Evolutionary conservation across 2,113 vertebrate species (phyloP).

Genomic region (Cochlearius cochlearius): DNA sequence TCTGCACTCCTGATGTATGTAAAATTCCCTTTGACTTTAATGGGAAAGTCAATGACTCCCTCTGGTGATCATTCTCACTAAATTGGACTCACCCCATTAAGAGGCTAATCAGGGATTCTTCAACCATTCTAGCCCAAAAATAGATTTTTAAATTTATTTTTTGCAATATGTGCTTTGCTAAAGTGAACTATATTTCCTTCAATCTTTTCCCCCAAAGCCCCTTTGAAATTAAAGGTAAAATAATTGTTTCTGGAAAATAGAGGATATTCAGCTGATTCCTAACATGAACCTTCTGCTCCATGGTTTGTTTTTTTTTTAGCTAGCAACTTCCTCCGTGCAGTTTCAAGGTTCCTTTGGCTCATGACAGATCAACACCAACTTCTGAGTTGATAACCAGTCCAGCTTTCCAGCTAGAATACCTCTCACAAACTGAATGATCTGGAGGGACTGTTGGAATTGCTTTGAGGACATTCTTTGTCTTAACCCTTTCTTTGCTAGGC

Average conservation of each 20-base stretch:
- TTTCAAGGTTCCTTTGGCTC: slow-evolving; percentile 1
- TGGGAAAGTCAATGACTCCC: slow-evolving; percentile 58
- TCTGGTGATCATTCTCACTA: slow-evolving; percentile 57
- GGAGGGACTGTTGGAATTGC: neutral
- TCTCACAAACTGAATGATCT: neutral
- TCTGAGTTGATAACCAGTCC: neutral
- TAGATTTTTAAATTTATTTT: slow-evolving; percentile 19
- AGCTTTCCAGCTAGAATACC: neutral
- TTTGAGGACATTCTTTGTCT: neutral
- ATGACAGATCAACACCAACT: neutral
- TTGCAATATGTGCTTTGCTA: neutral
- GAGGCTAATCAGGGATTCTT: slow-evolving; percentile 39
- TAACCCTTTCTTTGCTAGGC: slow-evolving; percentile 5
- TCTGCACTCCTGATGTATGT: neutral
- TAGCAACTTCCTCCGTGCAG: neutral
- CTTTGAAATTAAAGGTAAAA: slow-evolving; percentile 2
- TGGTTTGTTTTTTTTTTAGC: neutral
- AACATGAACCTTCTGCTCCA: neutral
- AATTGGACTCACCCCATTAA: slow-evolving; percentile 48
- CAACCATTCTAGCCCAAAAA: slow-evolving; percentile 6
- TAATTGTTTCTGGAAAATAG: neutral
- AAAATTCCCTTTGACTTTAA: slow-evolving; percentile 45
- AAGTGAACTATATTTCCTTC: neutral
- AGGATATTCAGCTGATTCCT: neutral
- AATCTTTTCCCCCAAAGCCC: neutral